These are phyloP conservation scores for Sphenodon punctatus DNA, from an alignment of 2,797 vertebrate species.

Conservation along the genomic window DNA sequence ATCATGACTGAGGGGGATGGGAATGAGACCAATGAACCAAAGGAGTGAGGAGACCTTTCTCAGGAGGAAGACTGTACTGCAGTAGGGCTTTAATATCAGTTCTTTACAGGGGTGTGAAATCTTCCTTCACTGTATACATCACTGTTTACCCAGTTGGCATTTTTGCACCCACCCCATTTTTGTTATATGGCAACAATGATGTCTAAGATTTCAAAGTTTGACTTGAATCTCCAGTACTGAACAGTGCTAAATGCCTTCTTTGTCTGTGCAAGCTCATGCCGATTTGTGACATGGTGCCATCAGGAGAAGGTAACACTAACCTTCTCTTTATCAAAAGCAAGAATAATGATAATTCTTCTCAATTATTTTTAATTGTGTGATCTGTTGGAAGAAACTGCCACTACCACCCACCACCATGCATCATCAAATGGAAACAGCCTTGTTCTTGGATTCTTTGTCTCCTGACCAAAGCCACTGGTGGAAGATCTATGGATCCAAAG, in stretches of 20 bases:
- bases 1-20: accelerated
- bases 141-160: background rate
- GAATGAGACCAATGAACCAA: background rate
- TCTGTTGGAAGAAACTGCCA: background rate
- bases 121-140: too few relatives aligned
- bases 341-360: background rate
- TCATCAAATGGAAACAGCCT: background rate
- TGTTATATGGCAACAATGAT: background rate
- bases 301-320: background rate
- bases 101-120: background rate
- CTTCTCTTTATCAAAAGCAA: background rate
- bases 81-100: background rate
- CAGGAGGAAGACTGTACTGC: background rate
- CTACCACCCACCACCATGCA: background rate
- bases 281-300: accelerated
- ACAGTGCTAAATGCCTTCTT: background rate
- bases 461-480: background rate
- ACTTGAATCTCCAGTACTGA: background rate
- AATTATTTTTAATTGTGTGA: background rate
- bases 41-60: background rate
- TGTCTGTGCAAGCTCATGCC: background rate
- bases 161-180: background rate
- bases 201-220: background rate
- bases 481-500: background rate
- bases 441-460: background rate